Base-by-base conservation (phyloP, 2,797 vertebrate genomes). In the Myripristis murdjan region DNA sequence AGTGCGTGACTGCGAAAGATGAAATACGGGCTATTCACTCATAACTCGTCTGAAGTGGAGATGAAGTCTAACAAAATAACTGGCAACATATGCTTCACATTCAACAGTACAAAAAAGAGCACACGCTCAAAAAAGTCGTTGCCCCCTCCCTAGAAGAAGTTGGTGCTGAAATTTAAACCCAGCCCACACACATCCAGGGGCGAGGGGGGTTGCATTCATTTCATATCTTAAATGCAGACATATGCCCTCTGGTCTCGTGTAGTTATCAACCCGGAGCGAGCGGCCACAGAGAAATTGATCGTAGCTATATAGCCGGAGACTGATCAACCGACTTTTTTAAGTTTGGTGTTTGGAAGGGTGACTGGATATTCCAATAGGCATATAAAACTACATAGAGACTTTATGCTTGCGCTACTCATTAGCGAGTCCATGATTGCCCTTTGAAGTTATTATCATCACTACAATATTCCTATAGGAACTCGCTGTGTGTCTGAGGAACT, bases 141-240 rank as follows among this genome's bases (percentile, higher is more conserved):
- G 76, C 52, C 74, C 73, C 57, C 4, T 65, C 0, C 16, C 6
- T 53, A 47, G 69, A 53, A 46, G 11, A 22, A 31, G 35, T 4
- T 14, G 1, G 15, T 0, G 10, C 33, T 70, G 23, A 67, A 1
- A 60, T 20, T n/a, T 55, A 63, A 55, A 61, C 43, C 23, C 63
- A 67, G 41, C 16, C 56, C 57, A 53, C 66, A 35, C 61, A 20
- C 59, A 56, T 48, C 35, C 37, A 57, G 28, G 76, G 70, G 33
- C 71, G 58, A 77, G 71, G 5, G 2, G 24, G n/a, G n/a, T 20
- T 24, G 28, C 6, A 35, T 73, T 39, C 1, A 12, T 59, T 49
- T 72, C 23, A 56, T 10, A 8, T 23, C 10, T 22, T 47, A 41
- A 71, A 59, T 49, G 46, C 5, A 64, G 23, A 35, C 44, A 56